phyloP scores from a whole-genome alignment of 2,113 vertebrate genomes.

The Chlorocebus sabaeus region DNA sequence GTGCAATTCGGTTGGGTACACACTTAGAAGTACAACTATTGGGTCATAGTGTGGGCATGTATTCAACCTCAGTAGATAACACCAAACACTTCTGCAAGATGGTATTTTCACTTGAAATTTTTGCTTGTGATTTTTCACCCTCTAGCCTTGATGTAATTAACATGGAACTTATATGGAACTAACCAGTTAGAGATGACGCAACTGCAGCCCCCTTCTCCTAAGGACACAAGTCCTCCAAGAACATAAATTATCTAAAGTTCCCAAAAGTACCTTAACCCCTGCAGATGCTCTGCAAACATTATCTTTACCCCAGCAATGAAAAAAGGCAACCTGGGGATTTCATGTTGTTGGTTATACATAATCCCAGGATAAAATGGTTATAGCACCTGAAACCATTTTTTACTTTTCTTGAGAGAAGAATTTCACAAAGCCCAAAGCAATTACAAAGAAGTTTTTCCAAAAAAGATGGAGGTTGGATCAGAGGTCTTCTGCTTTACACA shows the following conservation, averaged over 20 bases:
- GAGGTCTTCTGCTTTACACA: not conserved
- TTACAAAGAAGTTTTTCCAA: constrained; percentile 37
- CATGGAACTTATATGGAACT: not conserved
- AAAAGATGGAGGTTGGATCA: constrained; percentile 21
- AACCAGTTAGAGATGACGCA: not conserved
- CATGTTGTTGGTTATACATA: not conserved
- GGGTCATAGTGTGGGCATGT: not conserved
- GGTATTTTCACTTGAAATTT: not conserved
- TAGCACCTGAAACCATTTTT: not conserved
- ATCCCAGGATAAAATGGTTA: not conserved
- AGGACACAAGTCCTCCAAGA: not conserved
- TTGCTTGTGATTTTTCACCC: not conserved
- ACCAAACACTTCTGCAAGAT: not conserved
- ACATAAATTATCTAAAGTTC: not conserved
- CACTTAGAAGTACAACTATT: not conserved
- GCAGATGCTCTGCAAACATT: not conserved
- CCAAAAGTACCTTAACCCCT: not conserved
- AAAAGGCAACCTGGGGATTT: not conserved
- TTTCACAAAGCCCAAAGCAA: constrained; percentile 44
- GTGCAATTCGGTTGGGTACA: not conserved
- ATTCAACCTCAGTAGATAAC: not conserved
- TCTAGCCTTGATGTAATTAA: not conserved
- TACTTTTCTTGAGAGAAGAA: not conserved
- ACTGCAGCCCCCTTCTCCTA: not conserved
- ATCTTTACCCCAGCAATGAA: not conserved